phyloP scores from a whole-genome alignment of 2,888 invertebrate genomes.

The Phalera bucephala region DNA sequence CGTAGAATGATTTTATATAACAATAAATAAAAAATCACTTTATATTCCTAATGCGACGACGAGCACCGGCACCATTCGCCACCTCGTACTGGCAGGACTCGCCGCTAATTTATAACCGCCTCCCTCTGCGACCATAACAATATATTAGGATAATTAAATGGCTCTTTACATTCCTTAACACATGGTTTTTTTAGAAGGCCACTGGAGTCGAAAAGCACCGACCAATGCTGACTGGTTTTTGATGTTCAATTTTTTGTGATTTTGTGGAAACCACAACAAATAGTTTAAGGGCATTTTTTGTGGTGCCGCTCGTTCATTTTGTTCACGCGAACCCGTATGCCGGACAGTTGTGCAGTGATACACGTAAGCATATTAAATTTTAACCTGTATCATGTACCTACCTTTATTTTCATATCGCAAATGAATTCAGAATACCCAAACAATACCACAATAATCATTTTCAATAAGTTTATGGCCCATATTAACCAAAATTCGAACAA shows the following conservation, averaged over 20 bases:
- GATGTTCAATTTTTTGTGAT: conserved; percentile 66
- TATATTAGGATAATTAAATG: conserved; percentile 83
- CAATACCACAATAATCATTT: conserved; percentile 16
- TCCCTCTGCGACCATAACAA: conserved; percentile 78
- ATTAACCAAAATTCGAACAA: conserved; percentile 39
- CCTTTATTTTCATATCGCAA: background rate
- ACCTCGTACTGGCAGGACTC: conserved; percentile 54
- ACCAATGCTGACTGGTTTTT: conserved; percentile 80
- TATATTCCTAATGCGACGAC: conserved; percentile 19
- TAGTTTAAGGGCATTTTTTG: conserved; percentile 77
- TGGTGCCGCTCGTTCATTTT: conserved; percentile 63
- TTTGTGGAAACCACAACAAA: conserved; percentile 79
- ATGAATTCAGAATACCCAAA: conserved; percentile 4
- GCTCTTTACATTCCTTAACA: conserved; percentile 83
- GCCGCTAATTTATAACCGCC: conserved; percentile 75
- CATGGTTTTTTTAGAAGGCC: conserved; percentile 77
- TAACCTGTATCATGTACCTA: conserved; percentile 19
- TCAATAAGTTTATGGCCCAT: conserved; percentile 35
- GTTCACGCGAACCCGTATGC: conserved; percentile 55
- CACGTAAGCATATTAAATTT: conserved; percentile 4
- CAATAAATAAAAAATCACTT: conserved; percentile 8
- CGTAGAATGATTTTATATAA: conserved; percentile 1
- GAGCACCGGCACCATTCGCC: conserved; percentile 54
- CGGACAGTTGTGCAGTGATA: conserved; percentile 22
- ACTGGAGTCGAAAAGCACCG: conserved; percentile 74